A percentile compares a stretch with the other conserved stretches of the same genome.
Conservation (phyloP, 2,888 invertebrate genomes). For the Chloroclysta siterata region DNA sequence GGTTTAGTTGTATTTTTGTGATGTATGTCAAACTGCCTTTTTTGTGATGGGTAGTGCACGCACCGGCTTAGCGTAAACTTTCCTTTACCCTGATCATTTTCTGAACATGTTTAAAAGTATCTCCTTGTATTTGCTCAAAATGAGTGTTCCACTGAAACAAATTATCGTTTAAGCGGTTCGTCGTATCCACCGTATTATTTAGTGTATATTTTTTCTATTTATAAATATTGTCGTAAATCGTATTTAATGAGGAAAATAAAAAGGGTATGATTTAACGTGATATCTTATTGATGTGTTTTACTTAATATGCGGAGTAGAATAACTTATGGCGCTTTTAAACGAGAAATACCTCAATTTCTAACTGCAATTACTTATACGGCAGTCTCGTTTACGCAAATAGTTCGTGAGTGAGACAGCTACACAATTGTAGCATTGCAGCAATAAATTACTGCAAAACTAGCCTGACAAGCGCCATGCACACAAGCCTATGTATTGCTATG, state of each 20-base stretch:
- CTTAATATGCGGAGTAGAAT: constrained; percentile 32
- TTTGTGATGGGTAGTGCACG: neutral
- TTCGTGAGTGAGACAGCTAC: too few species aligned
- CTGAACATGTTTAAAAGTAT: constrained; percentile 19
- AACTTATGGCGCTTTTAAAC: too few species aligned
- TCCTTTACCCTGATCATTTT: constrained; percentile 11
- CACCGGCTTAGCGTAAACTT: constrained; percentile 9
- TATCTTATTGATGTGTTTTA: constrained; percentile 63
- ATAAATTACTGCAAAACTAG: too few species aligned
- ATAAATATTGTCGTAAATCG: too few species aligned
- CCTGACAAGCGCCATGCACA: too few species aligned
- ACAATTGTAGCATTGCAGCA: too few species aligned
- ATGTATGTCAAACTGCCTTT: neutral
- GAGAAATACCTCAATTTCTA: too few species aligned
- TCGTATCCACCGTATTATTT: constrained; percentile 71
- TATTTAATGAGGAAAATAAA: constrained; percentile 74
- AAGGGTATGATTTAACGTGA: constrained; percentile 81
- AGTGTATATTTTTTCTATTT: constrained; percentile 74
- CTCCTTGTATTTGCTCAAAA: constrained; percentile 79
- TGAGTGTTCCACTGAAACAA: constrained; percentile 51
- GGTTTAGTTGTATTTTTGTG: neutral
- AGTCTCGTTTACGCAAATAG: neutral
- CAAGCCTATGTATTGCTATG: too few species aligned
- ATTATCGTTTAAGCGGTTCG: constrained; percentile 55
- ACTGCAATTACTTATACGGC: too few species aligned